Evolutionary conservation across 2,888 invertebrate genomes (phyloP), one percentile per base, ranked within the genome.

Genomic region (Lagria hirta): DNA sequence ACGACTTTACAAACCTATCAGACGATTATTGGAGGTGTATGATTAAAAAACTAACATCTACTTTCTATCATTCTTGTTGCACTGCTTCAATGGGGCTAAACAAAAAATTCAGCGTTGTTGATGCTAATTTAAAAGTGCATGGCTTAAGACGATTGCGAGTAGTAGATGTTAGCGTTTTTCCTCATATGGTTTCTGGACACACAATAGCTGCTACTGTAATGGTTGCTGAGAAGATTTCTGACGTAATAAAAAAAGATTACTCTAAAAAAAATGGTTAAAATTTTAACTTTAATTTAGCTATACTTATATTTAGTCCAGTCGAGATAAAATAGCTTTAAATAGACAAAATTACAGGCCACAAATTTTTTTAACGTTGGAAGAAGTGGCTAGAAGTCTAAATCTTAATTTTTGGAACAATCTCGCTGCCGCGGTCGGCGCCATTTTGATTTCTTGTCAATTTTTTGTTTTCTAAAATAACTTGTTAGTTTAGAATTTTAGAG

Each of bases 221-320:
- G 83, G 78, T 84, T 18, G 85, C 80, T 0, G 85, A 85, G 68
- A 84, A 82, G 56, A 83, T 75, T 3, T 75, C 82, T 0, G 81
- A 79, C 57, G 71, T 80, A 65, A 76, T 81, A 26, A 75, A 26
- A 30, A 17, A n/a, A n/a, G n/a, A n/a, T n/a, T n/a, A n/a, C n/a
- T n/a, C n/a, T n/a, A n/a, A n/a, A n/a, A n/a, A n/a, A n/a, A n/a
- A n/a, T n/a, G n/a, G n/a, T n/a, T n/a, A n/a, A n/a, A n/a, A n/a
- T n/a, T n/a, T n/a, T n/a, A n/a, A n/a, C n/a, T n/a, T n/a, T n/a
- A n/a, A n/a, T n/a, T n/a, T n/a, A n/a, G n/a, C n/a, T n/a, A n/a
- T n/a, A n/a, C n/a, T n/a, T n/a, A n/a, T n/a, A n/a, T n/a, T n/a
- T n/a, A n/a, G n/a, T n/a, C n/a, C n/a, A n/a, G n/a, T n/a, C n/a